These are phyloP conservation scores for Choreutis nemorana DNA, from an alignment of 2,888 invertebrate species.

Conservation along the genomic window DNA sequence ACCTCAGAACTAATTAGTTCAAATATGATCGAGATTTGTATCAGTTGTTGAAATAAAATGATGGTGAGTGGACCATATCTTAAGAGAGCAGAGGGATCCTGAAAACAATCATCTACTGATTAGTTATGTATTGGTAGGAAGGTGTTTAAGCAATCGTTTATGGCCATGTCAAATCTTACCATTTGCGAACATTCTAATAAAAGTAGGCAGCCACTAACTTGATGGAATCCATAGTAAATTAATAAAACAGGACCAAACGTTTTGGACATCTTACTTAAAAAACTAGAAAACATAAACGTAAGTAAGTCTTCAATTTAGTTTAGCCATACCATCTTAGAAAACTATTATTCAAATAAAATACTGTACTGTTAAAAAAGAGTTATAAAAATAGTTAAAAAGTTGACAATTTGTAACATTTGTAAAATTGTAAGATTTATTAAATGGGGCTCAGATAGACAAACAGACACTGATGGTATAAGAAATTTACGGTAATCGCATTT, in stretches of 20 bases:
- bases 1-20: constrained; percentile 16
- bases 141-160: too few relatives aligned
- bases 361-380: too few relatives aligned
- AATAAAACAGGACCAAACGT: constrained; percentile 8
- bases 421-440: too few relatives aligned
- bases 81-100: constrained; percentile 12
- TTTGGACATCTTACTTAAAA: background rate
- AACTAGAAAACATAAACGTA: background rate
- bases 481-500: too few relatives aligned
- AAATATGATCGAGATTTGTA: constrained; percentile 19
- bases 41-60: constrained; percentile 16
- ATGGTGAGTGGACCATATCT: constrained; percentile 13
- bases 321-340: too few relatives aligned
- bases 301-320: background rate
- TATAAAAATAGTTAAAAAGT: too few relatives aligned
- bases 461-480: too few relatives aligned
- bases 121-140: too few relatives aligned
- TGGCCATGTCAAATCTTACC: too few relatives aligned
- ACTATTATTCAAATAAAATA: too few relatives aligned
- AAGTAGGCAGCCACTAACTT: constrained; percentile 11
- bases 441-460: too few relatives aligned
- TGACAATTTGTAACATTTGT: too few relatives aligned
- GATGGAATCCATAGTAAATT: constrained; percentile 12
- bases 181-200: constrained; percentile 10
- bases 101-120: constrained; percentile 8